Evolutionary conservation across 2,113 vertebrate genomes (phyloP).

Genomic region (Leptosomus discolor): DNA sequence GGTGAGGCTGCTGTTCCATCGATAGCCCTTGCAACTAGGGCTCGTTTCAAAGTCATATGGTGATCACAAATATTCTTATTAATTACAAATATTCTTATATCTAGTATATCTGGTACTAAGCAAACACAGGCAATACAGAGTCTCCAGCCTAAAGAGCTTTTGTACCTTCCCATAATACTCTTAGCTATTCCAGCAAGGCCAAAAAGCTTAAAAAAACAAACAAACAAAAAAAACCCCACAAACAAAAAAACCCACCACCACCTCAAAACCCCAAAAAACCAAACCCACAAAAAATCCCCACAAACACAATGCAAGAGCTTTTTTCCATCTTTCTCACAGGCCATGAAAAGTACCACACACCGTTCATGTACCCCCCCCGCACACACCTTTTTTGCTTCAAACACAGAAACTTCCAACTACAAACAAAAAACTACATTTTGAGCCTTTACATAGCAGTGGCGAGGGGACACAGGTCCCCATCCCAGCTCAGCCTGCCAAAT

Average conservation of each 20-base stretch:
- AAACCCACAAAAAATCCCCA: not conserved
- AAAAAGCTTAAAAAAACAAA: not conserved
- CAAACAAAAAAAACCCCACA: not conserved
- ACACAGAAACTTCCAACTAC: not conserved
- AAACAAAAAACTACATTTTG: not conserved
- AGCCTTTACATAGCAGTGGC: not conserved
- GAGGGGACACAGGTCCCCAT: not conserved
- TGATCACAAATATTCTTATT: too few relatives aligned
- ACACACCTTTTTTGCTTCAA: not conserved
- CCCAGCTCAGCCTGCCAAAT: not conserved
- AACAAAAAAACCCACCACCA: too few relatives aligned
- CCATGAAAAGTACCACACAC: not conserved
- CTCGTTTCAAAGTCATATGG: not conserved
- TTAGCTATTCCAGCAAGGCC: not conserved
- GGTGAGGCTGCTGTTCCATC: not conserved
- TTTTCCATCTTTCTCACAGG: too few relatives aligned
- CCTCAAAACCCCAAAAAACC: not conserved
- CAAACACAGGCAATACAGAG: fast-evolving
- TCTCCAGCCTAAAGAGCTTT: not conserved
- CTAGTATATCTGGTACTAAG: fast-evolving
- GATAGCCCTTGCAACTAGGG: not conserved
- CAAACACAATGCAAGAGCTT: not conserved
- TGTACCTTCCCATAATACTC: fast-evolving
- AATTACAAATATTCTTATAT: not conserved
- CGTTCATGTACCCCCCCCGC: not conserved